A percentile compares a stretch with the other conserved stretches of the same genome.
Evolutionary conservation across 2,797 vertebrate species (phyloP).

Genomic region (Microctenopoma lineatum): DNA sequence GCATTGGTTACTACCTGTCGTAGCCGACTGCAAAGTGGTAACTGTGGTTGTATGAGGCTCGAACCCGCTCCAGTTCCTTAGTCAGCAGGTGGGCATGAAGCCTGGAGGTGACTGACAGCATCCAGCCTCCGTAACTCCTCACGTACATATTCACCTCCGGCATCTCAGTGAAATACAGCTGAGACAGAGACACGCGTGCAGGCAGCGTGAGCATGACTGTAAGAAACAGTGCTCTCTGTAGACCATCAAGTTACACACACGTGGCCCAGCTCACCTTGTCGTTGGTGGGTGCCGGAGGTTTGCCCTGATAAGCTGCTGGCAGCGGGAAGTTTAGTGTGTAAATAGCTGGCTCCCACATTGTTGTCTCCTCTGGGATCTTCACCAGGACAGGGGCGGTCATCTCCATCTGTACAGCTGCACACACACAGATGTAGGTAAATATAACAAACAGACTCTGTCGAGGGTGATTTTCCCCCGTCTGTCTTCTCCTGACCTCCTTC

Average conservation of each 20-base stretch:
- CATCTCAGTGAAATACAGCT: constrained; percentile 86
- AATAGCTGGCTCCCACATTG: constrained; percentile 82
- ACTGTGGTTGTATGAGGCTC: constrained; percentile 78
- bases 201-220: background rate
- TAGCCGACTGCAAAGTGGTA: constrained; percentile 84
- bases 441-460: background rate
- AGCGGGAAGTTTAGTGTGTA: constrained; percentile 85
- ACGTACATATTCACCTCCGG: constrained; percentile 84
- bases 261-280: constrained; percentile 77
- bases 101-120: constrained; percentile 83
- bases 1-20: constrained; percentile 73
- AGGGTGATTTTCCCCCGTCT: no score
- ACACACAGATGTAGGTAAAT: background rate
- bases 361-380: constrained; percentile 81
- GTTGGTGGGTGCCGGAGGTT: constrained; percentile 78
- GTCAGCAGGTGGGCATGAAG: constrained; percentile 81
- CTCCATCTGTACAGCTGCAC: constrained; percentile 81
- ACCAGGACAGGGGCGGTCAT: constrained; percentile 85
- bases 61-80: constrained; percentile 77
- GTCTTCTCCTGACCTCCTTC: constrained; percentile 63
- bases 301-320: constrained; percentile 79
- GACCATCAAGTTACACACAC: constrained; percentile 29
- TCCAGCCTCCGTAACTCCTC: constrained; percentile 86
- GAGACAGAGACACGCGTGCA: background rate
- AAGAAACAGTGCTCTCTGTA: background rate